Base-by-base conservation (phyloP, 2,797 vertebrate species). In the Pelochelys cantorii region DNA sequence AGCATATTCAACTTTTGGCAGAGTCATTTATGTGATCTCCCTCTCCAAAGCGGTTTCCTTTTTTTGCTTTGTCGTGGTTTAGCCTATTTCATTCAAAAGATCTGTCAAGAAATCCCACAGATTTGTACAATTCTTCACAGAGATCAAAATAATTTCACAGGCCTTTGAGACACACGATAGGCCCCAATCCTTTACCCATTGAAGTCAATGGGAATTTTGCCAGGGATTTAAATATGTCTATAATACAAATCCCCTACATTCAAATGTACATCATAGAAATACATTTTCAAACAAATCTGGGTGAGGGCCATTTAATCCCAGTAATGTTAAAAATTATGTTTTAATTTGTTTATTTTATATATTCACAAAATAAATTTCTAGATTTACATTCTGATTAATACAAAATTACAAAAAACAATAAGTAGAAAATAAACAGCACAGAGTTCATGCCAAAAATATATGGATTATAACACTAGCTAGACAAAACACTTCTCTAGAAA, bases 391-490 rank as follows among this genome's bases (percentile, higher is more conserved):
- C 1, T 60, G 7, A 52, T 52, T 29, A 29, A n/a, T 82, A 80
- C 59, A 7, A 93, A 90, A 83, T 60, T 18, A 29, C 74, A 85
- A 84, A 88, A 94, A 78, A 22, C 0, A 55, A 83, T 62, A 90
- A 92, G 88, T 90, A 84, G 84, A n/a, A 83, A 93, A 34, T 7
- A 91, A 75, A 79, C n/a, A 20, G 91, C 34, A 12, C 83, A 8
- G n/a, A 62, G 60, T 84, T 55, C 91, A 83, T 86, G 79, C 86
- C 62, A 84, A 71, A 89, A 93, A 89, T 68, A 89, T 65, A 77
- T 87, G 86, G 78, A 89, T 83, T 87, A 90, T 71, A 68, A 79
- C 86, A 84, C 9, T 13, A 87, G 90, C 48, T 85, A 86, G 90
- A 93, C 82, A 92, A 57, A 94, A 88, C 3, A 14, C 4, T 71